Percentiles rank a stretch among this genome's conserved stretches.
phyloP scores from a whole-genome alignment of 2,797 vertebrate genomes.

The Hoplostethus mediterraneus region DNA sequence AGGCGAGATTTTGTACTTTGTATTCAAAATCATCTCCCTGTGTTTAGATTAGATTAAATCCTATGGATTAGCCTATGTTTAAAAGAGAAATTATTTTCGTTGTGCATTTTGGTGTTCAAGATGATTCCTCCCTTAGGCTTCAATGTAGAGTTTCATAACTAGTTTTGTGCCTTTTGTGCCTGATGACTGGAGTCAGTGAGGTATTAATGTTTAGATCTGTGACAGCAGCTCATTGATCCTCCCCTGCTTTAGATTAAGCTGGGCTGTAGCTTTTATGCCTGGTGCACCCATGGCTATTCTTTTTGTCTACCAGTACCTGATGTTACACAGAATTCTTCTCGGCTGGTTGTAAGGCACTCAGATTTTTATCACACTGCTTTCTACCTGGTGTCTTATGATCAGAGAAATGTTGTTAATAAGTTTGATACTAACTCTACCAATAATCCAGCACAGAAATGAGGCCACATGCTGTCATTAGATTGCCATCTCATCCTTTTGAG shows the following conservation, averaged over 20 bases:
- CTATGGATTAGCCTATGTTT: constrained; percentile 21
- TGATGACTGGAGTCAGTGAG: neutral
- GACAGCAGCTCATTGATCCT: neutral
- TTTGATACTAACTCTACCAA: neutral
- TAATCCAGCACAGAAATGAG: neutral
- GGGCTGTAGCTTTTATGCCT: neutral
- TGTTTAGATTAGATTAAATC: constrained; percentile 33
- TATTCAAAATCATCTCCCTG: constrained; percentile 17
- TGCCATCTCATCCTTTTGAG: neutral
- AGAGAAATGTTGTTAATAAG: neutral
- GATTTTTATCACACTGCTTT: too few relatives aligned
- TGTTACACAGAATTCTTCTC: neutral
- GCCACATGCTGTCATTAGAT: neutral
- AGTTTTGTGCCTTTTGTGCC: neutral
- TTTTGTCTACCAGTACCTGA: neutral
- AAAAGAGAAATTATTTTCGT: constrained; percentile 16
- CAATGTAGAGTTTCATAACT: neutral
- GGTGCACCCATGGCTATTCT: neutral
- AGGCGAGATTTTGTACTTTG: constrained; percentile 13
- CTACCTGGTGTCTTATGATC: neutral
- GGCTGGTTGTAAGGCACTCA: too few relatives aligned
- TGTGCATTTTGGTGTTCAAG: constrained; percentile 9
- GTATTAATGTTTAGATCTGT: neutral
- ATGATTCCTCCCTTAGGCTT: neutral
- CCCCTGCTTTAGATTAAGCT: neutral